A percentile compares a stretch with the other conserved stretches of the same genome.
Conservation (phyloP, 1,140 invertebrate species). For the Micrasema minimum region DNA sequence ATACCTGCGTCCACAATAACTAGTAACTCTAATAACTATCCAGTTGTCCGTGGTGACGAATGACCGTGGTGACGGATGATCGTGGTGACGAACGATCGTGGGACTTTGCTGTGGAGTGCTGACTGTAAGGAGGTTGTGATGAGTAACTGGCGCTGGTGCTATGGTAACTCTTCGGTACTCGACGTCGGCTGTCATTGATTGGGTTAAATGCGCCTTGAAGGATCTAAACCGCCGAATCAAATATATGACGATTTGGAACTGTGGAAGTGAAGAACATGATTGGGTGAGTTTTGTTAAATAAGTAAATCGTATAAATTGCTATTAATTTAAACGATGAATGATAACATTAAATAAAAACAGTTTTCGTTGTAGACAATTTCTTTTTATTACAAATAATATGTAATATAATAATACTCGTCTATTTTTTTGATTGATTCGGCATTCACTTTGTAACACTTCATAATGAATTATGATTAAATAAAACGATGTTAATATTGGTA, state of each 20-base stretch:
- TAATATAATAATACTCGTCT: too few relatives aligned
- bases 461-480: too few relatives aligned
- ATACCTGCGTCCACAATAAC: not conserved
- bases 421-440: too few relatives aligned
- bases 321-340: too few relatives aligned
- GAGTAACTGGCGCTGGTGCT: conserved; percentile 5
- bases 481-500: too few relatives aligned
- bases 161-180: not conserved
- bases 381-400: too few relatives aligned
- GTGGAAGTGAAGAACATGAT: conserved; percentile 9
- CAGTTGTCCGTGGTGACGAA: not conserved
- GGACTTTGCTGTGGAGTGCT: not conserved
- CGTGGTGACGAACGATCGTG: not conserved
- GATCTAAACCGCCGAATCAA: conserved; percentile 4
- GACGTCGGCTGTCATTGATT: not conserved
- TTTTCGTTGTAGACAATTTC: too few relatives aligned
- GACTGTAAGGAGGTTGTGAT: conserved; percentile 8
- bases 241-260: conserved; percentile 33
- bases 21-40: not conserved
- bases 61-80: not conserved
- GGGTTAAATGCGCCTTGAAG: conserved; percentile 6
- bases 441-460: too few relatives aligned
- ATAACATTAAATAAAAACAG: too few relatives aligned
- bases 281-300: conserved; percentile 38
- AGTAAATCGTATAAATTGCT: too few relatives aligned